These are phyloP conservation scores for Rhyacophila brunnea DNA, from an alignment of 1,140 invertebrate genomes.

Conservation along the genomic window DNA sequence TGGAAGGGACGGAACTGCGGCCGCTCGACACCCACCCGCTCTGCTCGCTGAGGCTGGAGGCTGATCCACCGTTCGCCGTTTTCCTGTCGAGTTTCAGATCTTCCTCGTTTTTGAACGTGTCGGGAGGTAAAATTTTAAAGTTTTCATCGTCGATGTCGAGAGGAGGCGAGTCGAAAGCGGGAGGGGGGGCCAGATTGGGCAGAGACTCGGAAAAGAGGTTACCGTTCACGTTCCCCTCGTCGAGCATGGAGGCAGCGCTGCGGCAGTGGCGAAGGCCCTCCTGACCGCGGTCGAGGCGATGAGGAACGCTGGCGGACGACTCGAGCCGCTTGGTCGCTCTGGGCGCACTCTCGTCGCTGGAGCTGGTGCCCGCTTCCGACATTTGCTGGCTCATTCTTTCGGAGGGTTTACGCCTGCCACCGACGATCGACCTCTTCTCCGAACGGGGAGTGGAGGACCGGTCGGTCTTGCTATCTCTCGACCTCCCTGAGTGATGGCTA, in stretches of 20 bases:
- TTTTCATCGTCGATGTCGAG: constrained; percentile 52
- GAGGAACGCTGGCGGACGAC: constrained; percentile 59
- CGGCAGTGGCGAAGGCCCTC: constrained; percentile 58
- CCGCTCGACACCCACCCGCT: constrained; percentile 75
- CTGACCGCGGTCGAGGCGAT: constrained; percentile 54
- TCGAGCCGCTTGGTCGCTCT: constrained; percentile 50
- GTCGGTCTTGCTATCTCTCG: constrained; percentile 45
- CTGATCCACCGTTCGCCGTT: constrained; percentile 55
- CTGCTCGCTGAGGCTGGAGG: constrained; percentile 71
- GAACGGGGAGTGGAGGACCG: constrained; percentile 38
- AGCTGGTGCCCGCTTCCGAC: constrained; percentile 53
- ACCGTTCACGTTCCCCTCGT: constrained; percentile 51
- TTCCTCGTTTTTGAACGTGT: constrained; percentile 48
- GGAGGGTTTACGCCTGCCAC: constrained; percentile 47
- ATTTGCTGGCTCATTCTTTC: constrained; percentile 54
- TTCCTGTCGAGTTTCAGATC: constrained; percentile 45
- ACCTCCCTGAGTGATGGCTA: constrained; percentile 53
- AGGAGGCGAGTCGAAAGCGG: constrained; percentile 54
- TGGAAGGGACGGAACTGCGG: constrained; percentile 58
- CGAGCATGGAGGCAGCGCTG: constrained; percentile 59
- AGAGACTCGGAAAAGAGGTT: constrained; percentile 59
- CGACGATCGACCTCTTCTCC: constrained; percentile 39
- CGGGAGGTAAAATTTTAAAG: constrained; percentile 53
- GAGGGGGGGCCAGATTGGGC: constrained; percentile 61
- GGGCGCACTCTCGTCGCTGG: constrained; percentile 53